A percentile compares a stretch with the other conserved stretches of the same genome.
phyloP scores from a whole-genome alignment of 2,888 invertebrate species.

The Trissolcus japonicus region DNA sequence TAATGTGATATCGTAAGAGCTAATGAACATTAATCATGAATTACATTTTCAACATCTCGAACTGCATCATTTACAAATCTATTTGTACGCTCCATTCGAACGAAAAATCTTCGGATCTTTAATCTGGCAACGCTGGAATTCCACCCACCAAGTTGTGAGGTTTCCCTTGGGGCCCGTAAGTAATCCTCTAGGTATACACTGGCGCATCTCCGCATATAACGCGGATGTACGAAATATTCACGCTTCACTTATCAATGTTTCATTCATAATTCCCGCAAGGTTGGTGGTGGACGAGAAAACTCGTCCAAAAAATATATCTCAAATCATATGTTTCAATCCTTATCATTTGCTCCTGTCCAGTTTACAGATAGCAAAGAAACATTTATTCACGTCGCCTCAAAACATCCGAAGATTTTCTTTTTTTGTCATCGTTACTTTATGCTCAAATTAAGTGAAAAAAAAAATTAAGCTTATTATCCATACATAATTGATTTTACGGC shows the following conservation, averaged over 20 bases:
- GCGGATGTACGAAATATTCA: slow-evolving; percentile 42
- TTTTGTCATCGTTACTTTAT: no score
- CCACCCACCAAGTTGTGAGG: slow-evolving; percentile 56
- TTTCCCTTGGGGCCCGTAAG: slow-evolving; percentile 56
- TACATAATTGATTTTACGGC: no score
- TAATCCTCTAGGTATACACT: slow-evolving; percentile 48
- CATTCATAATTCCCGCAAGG: slow-evolving; percentile 15
- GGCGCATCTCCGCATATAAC: slow-evolving; percentile 41
- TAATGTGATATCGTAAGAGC: slow-evolving; percentile 17
- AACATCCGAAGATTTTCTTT: no score
- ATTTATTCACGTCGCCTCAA: no score
- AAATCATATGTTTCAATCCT: not conserved
- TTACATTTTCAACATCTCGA: slow-evolving; percentile 22
- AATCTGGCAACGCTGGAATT: slow-evolving; percentile 59
- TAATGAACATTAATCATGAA: slow-evolving; percentile 40
- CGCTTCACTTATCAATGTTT: slow-evolving; percentile 12
- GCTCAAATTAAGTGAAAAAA: no score
- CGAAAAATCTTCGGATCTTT: slow-evolving; percentile 30
- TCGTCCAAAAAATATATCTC: not conserved
- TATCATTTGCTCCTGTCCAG: not conserved
- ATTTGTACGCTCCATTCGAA: slow-evolving; percentile 15
- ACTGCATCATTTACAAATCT: slow-evolving; percentile 14
- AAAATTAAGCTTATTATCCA: no score
- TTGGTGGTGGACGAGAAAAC: not conserved
- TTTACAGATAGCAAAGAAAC: no score